Evolutionary conservation across 2,888 invertebrate genomes (phyloP).

Genomic region (Chalcosyrphus nemorum): DNA sequence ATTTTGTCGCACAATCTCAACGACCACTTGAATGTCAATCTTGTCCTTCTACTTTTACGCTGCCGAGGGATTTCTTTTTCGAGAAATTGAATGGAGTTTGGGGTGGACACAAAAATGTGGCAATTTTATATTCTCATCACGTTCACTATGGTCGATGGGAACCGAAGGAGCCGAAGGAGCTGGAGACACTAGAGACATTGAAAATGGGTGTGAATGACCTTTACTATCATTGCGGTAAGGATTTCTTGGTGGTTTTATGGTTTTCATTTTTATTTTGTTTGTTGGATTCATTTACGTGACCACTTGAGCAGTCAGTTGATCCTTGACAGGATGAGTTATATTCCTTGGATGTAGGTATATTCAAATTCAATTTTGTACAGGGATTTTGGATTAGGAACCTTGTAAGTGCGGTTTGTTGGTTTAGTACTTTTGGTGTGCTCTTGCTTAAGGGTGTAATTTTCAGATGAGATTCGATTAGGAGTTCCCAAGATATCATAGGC

Average conservation of each 20-base stretch:
- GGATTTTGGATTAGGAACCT: neutral
- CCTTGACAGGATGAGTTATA: constrained; percentile 47
- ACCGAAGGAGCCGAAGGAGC: too few relatives aligned
- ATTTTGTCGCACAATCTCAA: constrained; percentile 37
- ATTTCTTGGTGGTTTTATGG: constrained; percentile 5
- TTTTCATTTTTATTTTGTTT: constrained; percentile 13
- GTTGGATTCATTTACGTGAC: constrained; percentile 45
- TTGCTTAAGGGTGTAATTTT: neutral
- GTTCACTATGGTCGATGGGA: constrained; percentile 43
- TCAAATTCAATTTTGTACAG: constrained; percentile 28
- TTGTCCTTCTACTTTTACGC: constrained; percentile 9
- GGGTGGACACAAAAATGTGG: constrained; percentile 12
- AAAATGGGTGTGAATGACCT: constrained; percentile 66
- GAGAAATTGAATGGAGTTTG: constrained; percentile 4
- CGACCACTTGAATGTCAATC: constrained; percentile 46
- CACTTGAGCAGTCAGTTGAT: constrained; percentile 37
- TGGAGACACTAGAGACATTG: constrained; percentile 31
- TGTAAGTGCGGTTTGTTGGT: neutral
- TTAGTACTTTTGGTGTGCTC: neutral
- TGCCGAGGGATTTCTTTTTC: constrained; percentile 22
- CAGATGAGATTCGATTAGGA: neutral
- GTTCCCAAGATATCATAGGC: too few relatives aligned
- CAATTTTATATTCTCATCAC: constrained; percentile 49
- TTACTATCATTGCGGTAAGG: constrained; percentile 47
- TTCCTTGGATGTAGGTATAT: constrained; percentile 10